Conservation (phyloP, 2,888 invertebrate genomes). For the Diloba caeruleocephala region DNA sequence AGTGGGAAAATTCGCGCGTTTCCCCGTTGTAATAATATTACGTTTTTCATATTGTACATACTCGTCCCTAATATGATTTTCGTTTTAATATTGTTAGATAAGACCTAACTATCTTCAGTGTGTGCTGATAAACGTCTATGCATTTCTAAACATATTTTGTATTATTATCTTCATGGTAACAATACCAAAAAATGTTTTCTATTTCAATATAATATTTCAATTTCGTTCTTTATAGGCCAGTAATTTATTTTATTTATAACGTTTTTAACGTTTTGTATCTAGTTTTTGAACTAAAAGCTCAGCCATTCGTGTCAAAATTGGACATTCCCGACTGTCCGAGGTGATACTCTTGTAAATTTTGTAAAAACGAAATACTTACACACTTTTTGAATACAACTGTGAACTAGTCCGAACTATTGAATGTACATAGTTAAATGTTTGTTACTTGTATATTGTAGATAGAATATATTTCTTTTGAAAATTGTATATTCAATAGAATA, state of each 20-base stretch:
- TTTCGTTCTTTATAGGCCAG: slow-evolving; percentile 11
- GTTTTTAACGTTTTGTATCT: slow-evolving; percentile 16
- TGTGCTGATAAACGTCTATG: slow-evolving; percentile 33
- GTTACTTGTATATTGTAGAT: slow-evolving; percentile 89
- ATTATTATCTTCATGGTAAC: slow-evolving; percentile 18
- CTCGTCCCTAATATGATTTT: slow-evolving; percentile 34
- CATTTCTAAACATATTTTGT: slow-evolving; percentile 22
- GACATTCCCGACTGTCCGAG: slow-evolving; percentile 64
- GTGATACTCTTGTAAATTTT: slow-evolving; percentile 81
- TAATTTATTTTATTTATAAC: slow-evolving; percentile 13
- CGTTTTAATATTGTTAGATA: slow-evolving; percentile 44
- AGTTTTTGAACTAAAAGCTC: slow-evolving; percentile 40
- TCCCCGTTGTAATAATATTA: slow-evolving; percentile 45
- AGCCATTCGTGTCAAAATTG: slow-evolving; percentile 55
- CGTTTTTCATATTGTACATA: slow-evolving; percentile 48
- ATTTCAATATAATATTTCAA: not conserved
- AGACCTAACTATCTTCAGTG: slow-evolving; percentile 33
- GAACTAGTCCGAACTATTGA: slow-evolving; percentile 88
- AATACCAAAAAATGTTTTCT: not conserved
- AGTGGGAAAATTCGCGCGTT: slow-evolving; percentile 34
- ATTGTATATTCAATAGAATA: slow-evolving; percentile 83
- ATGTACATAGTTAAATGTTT: slow-evolving; percentile 89
- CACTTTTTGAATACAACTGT: slow-evolving; percentile 81
- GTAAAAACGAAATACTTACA: slow-evolving; percentile 74
- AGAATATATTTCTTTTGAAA: slow-evolving; percentile 87